Conservation (phyloP, 2,888 invertebrate species). For the Pteria penguin region DNA sequence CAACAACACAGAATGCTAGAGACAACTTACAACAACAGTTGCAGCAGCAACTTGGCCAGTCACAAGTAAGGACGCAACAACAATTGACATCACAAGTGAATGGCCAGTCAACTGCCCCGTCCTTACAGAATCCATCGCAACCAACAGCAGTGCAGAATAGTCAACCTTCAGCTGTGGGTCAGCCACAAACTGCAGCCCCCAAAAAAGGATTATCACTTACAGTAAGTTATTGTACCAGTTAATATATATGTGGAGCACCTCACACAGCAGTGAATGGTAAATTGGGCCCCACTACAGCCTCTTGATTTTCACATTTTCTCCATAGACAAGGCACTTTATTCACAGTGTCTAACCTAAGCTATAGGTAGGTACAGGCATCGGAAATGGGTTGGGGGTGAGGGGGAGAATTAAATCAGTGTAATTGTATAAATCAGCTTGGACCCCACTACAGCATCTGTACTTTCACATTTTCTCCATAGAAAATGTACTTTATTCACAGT, state of each 20-base stretch:
- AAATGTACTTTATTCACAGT: too few species aligned
- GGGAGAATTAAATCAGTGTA: too few species aligned
- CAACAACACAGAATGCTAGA: slow-evolving; percentile 67
- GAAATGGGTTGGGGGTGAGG: too few species aligned
- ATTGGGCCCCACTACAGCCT: background rate
- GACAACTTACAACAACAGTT: slow-evolving; percentile 77
- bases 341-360: too few species aligned
- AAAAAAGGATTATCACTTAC: slow-evolving; percentile 79
- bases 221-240: too few species aligned
- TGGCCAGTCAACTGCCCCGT: slow-evolving; percentile 43
- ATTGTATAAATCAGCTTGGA: too few species aligned
- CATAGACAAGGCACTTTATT: too few species aligned
- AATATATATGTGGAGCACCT: too few species aligned
- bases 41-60: slow-evolving; percentile 73
- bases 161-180: slow-evolving; percentile 42
- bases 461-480: too few species aligned
- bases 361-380: too few species aligned
- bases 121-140: slow-evolving; percentile 42
- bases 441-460: too few species aligned
- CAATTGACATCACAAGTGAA: slow-evolving; percentile 48
- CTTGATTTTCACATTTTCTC: background rate
- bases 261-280: too few species aligned
- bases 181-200: slow-evolving; percentile 57
- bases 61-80: slow-evolving; percentile 64
- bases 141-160: slow-evolving; percentile 53